Conservation (phyloP, 2,888 invertebrate species). For the Meteorus colon region DNA sequence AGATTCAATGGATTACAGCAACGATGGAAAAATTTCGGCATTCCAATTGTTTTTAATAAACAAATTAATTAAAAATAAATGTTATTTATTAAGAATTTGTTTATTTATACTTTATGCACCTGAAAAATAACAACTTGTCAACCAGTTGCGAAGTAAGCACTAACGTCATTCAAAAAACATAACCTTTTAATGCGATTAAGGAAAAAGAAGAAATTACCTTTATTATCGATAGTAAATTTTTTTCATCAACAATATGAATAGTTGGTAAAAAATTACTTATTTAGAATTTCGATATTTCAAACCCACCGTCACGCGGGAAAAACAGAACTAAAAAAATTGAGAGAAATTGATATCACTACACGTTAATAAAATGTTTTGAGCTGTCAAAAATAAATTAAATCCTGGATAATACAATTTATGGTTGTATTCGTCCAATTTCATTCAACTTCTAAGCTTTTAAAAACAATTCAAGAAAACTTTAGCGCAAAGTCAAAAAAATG, state of each 20-base stretch:
- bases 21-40: constrained; percentile 24
- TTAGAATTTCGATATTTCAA: too few relatives aligned
- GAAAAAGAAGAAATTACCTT: constrained; percentile 18
- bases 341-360: not conserved
- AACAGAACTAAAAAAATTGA: constrained; percentile 8
- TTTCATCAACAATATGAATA: constrained; percentile 23
- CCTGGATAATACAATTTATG: not conserved
- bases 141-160: not conserved
- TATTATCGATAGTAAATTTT: constrained; percentile 19
- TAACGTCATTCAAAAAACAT: constrained; percentile 28
- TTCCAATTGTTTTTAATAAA: not conserved
- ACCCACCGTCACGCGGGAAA: not conserved
- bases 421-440: constrained; percentile 29
- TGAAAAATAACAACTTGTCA: not conserved
- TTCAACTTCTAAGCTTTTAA: constrained; percentile 27
- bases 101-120: not conserved
- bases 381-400: too few relatives aligned
- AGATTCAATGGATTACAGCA: constrained; percentile 30
- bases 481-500: constrained; percentile 7
- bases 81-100: not conserved
- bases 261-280: constrained; percentile 32
- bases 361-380: too few relatives aligned
- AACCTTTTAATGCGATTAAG: constrained; percentile 3
- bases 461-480: constrained; percentile 27
- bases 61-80: not conserved